Evolutionary conservation across 2,113 vertebrate species (phyloP).

Genomic region (Excalfactoria chinensis): DNA sequence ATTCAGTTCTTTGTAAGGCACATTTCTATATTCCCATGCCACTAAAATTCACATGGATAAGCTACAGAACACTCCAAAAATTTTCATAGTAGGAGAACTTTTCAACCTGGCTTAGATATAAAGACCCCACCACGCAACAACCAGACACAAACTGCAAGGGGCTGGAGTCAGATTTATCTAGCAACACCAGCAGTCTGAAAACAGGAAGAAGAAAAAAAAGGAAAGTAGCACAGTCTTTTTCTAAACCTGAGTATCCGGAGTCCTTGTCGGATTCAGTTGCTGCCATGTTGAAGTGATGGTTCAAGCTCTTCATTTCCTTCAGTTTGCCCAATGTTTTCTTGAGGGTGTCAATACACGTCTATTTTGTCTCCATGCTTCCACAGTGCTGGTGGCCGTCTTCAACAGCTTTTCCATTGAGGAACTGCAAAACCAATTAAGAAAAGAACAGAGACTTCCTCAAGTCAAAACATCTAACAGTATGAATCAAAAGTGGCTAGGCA

Average conservation of each 20-base stretch:
- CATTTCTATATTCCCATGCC: not conserved
- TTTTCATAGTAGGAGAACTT: not conserved
- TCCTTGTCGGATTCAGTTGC: constrained; percentile 85
- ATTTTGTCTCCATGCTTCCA: constrained; percentile 53
- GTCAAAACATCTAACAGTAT: not conserved
- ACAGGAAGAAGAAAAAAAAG: not conserved
- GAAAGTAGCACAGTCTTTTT: not conserved
- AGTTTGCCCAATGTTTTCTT: constrained; percentile 50
- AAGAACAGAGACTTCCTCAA: not conserved
- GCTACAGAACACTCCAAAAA: not conserved
- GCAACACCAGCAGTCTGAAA: not conserved
- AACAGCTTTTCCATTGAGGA: constrained; percentile 8
- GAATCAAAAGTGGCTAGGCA: not conserved
- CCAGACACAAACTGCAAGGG: not conserved
- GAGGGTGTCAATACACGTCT: not conserved
- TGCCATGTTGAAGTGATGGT: constrained; percentile 29
- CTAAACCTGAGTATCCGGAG: constrained; percentile 90
- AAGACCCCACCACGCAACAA: not conserved
- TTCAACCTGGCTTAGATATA: not conserved
- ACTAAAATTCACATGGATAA: not conserved
- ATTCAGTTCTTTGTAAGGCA: not conserved
- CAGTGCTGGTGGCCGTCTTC: not conserved
- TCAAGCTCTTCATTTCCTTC: constrained; percentile 59
- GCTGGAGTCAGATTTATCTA: not conserved
- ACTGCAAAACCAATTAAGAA: constrained; percentile 39